These are phyloP conservation scores for Sitta europaea DNA, from an alignment of 2,113 vertebrate genomes.

Conservation along the genomic window DNA sequence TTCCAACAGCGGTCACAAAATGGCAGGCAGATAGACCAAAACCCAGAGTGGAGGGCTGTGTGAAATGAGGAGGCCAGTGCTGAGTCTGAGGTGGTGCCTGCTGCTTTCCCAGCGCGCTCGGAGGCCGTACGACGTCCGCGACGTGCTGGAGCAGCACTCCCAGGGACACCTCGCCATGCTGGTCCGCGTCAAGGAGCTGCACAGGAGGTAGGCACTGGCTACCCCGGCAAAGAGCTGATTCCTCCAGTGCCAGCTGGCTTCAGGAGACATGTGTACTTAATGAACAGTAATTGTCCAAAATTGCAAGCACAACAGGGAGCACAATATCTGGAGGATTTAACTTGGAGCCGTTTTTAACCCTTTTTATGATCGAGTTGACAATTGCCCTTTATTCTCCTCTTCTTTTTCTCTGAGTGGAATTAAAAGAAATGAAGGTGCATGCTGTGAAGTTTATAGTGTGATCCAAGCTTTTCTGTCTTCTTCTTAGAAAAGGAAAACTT, in stretches of 20 bases:
- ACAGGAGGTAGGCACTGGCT: constrained; percentile 62
- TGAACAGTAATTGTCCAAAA: constrained; percentile 52
- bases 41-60: background rate
- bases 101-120: constrained; percentile 67
- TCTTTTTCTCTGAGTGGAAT: background rate
- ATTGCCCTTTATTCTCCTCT: background rate
- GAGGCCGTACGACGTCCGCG: constrained; percentile 62
- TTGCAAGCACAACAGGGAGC: constrained; percentile 42
- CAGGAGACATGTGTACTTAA: constrained; percentile 37
- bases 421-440: background rate
- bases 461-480: background rate
- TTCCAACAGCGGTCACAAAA: background rate
- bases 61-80: no score
- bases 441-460: background rate
- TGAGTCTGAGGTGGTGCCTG: no score
- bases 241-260: constrained; percentile 29
- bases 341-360: constrained; percentile 43
- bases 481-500: background rate
- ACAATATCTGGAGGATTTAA: constrained; percentile 44
- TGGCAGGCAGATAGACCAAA: background rate
- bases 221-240: constrained; percentile 7
- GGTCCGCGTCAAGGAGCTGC: constrained; percentile 73
- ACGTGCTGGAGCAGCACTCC: constrained; percentile 74
- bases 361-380: background rate
- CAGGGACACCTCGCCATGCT: constrained; percentile 75